phyloP scores from a whole-genome alignment of 2,888 invertebrate genomes.

The Cantharis flavilabris region DNA sequence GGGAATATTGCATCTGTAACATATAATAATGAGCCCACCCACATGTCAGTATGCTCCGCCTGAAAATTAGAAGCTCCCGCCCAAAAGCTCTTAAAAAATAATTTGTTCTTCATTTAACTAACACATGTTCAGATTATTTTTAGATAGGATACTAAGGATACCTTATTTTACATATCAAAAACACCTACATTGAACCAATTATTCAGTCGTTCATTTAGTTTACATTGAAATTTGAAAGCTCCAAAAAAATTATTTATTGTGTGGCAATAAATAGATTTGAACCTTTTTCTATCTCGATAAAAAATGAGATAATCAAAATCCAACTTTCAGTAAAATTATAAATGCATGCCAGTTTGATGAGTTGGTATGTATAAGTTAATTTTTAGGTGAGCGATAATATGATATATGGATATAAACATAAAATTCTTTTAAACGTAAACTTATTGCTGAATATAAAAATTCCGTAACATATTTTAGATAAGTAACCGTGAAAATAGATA shows the following conservation, averaged over 20 bases:
- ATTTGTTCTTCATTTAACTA: slow-evolving; percentile 6
- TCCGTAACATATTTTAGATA: not conserved
- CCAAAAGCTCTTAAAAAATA: slow-evolving; percentile 24
- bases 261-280: not conserved
- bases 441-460: not conserved
- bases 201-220: not conserved
- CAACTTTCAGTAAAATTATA: not conserved
- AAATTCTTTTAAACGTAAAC: not conserved
- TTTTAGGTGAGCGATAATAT: not conserved
- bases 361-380: not conserved
- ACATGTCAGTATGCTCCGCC: slow-evolving; percentile 36
- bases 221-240: not conserved
- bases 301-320: not conserved
- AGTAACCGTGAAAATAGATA: not conserved
- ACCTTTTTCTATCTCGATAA: not conserved
- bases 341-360: not conserved
- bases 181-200: not conserved
- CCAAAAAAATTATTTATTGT: not conserved
- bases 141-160: not conserved
- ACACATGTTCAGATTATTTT: not conserved
- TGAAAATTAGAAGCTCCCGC: slow-evolving; percentile 27
- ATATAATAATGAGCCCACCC: slow-evolving; percentile 26
- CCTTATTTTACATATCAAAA: not conserved
- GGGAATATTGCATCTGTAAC: slow-evolving; percentile 12
- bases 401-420: not conserved